Evolutionary conservation across 1,140 invertebrate genomes (phyloP), one percentile per base, ranked within the genome.

Genomic region (Teleopsis dalmanni): DNA sequence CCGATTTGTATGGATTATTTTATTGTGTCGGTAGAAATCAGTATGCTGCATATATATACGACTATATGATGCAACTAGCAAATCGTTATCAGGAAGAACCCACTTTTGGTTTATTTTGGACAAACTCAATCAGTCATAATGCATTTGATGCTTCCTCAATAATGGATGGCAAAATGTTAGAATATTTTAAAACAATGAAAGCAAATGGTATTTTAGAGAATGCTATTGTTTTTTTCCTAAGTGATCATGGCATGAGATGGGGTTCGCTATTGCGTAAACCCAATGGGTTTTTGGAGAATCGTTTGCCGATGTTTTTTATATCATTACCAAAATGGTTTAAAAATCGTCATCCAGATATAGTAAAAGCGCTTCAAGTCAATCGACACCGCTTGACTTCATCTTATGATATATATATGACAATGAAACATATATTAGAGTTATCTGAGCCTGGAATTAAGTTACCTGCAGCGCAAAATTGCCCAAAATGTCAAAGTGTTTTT

Each of bases 181-280:
- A 66, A 2, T 82, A 82, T 56, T 73, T 90, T 31, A 64, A 75
- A 33, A 64, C 73, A 4, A 54, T 88, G 26, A 73, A 82, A 13
- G 56, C 71, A 2, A 70, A 69, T 6, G 77, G 79, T 0, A 70
- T 78, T 9, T 65, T 86, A 46, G 78, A 87, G 21, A 77, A 82
- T 44, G 81, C 83, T 0, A 73, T 85, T 50, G 62, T 96, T 0
- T 73, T 96, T 10, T 79, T 95, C 22, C 75, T 94, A 52, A 93
- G 91, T 55, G 95, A 98, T 69, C 95, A 97, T 71, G 94, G 95
- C 0, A 85, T 91, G 62, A 69, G 95, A 21, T 95, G 87, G 75
- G 92, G 92, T 4, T 64, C 72, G 7, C 80, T 92, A 18, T 65
- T 87, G 13, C 68, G 78, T 41, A 44, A 68, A 34, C n/a, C 51